Evolutionary conservation across 1,140 invertebrate species (phyloP).

Genomic region (Pinna nobilis): DNA sequence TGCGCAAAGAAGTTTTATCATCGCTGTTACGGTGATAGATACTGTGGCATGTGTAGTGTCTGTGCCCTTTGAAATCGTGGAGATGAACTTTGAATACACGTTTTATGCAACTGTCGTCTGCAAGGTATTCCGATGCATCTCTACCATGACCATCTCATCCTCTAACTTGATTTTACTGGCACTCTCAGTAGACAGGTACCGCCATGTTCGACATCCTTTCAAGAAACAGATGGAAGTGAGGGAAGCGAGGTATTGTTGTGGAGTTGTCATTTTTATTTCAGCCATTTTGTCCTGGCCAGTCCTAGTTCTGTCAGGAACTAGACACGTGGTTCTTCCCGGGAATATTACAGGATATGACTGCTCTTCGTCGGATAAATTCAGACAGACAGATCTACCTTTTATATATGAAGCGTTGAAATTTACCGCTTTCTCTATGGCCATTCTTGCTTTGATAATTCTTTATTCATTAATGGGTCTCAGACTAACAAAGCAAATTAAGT

Average conservation of each 20-base stretch:
- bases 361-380: conserved; percentile 38
- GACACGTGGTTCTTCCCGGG: background rate
- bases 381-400: conserved; percentile 30
- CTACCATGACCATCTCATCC: conserved; percentile 33
- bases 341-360: conserved; percentile 27
- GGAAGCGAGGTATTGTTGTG: background rate
- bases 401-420: conserved; percentile 39
- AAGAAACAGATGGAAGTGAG: conserved; percentile 31
- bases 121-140: conserved; percentile 35
- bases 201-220: conserved; percentile 51
- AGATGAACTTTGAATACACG: conserved; percentile 48
- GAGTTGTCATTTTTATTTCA: background rate
- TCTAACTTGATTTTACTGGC: conserved; percentile 51
- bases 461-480: conserved; percentile 48
- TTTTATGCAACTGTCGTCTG: conserved; percentile 44
- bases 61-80: conserved; percentile 54
- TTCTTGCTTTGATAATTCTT: conserved; percentile 39
- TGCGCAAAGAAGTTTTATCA: conserved; percentile 50
- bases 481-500: conserved; percentile 43
- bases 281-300: conserved; percentile 16
- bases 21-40: conserved; percentile 51
- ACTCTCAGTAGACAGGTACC: conserved; percentile 50
- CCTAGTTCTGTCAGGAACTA: background rate
- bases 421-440: conserved; percentile 37
- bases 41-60: conserved; percentile 41